These are phyloP conservation scores for Microctenopoma steveboyesi DNA, from an alignment of 2,797 vertebrate genomes.

Conservation along the genomic window DNA sequence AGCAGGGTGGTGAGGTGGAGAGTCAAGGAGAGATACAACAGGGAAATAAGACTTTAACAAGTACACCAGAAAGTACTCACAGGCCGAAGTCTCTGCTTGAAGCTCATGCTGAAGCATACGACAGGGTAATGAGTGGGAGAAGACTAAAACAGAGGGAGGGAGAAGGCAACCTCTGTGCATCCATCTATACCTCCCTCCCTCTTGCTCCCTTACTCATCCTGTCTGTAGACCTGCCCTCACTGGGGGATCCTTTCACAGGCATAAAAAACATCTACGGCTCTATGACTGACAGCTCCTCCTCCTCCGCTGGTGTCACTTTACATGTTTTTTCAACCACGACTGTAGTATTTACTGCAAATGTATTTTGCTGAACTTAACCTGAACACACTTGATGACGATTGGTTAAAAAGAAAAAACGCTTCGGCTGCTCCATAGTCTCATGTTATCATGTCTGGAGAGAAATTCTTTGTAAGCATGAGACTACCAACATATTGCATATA, in stretches of 20 bases:
- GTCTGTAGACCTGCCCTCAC: conserved; percentile 58
- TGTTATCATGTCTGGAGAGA: background rate
- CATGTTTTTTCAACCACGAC: too few relatives aligned
- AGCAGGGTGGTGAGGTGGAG: background rate
- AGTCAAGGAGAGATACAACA: conserved; percentile 1
- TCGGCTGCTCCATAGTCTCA: background rate
- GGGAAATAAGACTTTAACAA: conserved; percentile 4
- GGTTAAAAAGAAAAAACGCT: too few relatives aligned
- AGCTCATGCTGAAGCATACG: conserved; percentile 80
- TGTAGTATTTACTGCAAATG: too few relatives aligned
- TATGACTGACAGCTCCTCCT: background rate
- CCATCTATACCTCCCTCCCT: conserved; percentile 40
- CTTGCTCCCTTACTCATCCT: conserved; percentile 47
- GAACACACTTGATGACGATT: too few relatives aligned
- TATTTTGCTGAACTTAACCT: too few relatives aligned
- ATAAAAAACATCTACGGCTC: conserved; percentile 14
- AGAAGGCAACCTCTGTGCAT: conserved; percentile 43
- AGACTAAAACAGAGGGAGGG: conserved; percentile 40
- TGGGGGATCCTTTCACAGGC: conserved; percentile 32
- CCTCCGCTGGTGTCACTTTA: background rate
- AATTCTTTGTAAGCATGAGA: background rate
- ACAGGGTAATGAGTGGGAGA: conserved; percentile 50
- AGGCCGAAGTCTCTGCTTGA: conserved; percentile 82
- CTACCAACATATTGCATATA: background rate
- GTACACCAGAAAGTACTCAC: conserved; percentile 71